These are phyloP conservation scores for Chionomys nivalis DNA, from an alignment of 2,113 vertebrate genomes.

Conservation along the genomic window DNA sequence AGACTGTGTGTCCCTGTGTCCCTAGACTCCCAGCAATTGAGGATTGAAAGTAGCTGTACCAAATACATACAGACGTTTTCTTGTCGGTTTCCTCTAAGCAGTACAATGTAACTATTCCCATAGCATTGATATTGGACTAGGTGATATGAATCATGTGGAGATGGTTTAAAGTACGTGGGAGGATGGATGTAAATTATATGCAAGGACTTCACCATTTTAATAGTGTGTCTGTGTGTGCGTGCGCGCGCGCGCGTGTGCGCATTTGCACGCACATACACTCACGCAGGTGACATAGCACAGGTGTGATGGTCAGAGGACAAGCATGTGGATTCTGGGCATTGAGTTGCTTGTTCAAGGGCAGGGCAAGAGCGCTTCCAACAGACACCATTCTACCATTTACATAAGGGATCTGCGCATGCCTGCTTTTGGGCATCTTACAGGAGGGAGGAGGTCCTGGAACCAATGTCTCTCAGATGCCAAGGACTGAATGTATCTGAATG, in stretches of 20 bases:
- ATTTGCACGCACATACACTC: no score
- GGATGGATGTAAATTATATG: neutral
- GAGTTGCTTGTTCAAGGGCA: no score
- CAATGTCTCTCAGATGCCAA: neutral
- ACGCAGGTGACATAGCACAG: neutral
- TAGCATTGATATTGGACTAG: neutral
- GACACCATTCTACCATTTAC: no score
- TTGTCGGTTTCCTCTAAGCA: neutral
- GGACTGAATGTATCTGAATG: neutral
- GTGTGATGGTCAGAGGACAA: neutral
- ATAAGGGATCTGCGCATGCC: neutral
- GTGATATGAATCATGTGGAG: neutral
- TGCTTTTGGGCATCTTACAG: neutral
- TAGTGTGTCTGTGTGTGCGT: neutral
- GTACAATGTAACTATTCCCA: neutral
- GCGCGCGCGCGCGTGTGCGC: neutral
- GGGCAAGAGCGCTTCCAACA: neutral
- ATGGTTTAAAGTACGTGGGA: neutral
- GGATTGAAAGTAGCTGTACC: neutral
- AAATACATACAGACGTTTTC: neutral
- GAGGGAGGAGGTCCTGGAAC: neutral
- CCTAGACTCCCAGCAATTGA: neutral
- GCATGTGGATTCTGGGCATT: no score
- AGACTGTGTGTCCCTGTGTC: no score
- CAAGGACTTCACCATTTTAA: neutral